These are phyloP conservation scores for Lethocerus indicus DNA, from an alignment of 1,140 invertebrate species.

Conservation along the genomic window DNA sequence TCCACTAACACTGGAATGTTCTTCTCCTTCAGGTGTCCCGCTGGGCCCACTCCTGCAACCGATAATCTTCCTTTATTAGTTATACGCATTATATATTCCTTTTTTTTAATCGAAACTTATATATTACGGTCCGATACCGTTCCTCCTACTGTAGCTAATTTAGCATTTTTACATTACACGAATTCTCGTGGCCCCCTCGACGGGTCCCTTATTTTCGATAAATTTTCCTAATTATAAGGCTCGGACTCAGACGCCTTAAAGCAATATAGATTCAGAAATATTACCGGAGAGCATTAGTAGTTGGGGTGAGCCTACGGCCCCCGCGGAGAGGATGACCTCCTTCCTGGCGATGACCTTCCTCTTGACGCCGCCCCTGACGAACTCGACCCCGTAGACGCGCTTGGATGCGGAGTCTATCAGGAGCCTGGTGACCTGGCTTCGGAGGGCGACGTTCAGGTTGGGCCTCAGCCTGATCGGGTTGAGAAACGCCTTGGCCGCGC, in stretches of 20 bases:
- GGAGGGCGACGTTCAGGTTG: slow-evolving; percentile 58
- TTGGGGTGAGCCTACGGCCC: slow-evolving; percentile 60
- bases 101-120: background rate
- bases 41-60: slow-evolving; percentile 42
- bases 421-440: slow-evolving; percentile 56
- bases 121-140: too few species aligned
- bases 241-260: too few species aligned
- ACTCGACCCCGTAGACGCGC: slow-evolving; percentile 59
- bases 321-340: slow-evolving; percentile 64
- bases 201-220: too few species aligned
- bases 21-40: slow-evolving; percentile 31
- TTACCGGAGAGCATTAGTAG: slow-evolving; percentile 62
- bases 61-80: slow-evolving; percentile 20
- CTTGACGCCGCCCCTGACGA: slow-evolving; percentile 43
- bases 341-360: slow-evolving; percentile 47
- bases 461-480: slow-evolving; percentile 49
- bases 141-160: too few species aligned
- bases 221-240: too few species aligned
- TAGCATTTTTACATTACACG: too few species aligned
- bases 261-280: background rate
- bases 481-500: slow-evolving; percentile 62
- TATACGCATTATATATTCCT: background rate
- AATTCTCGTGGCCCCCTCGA: too few species aligned
- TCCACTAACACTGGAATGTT: slow-evolving; percentile 36
- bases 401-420: slow-evolving; percentile 51